A percentile compares a stretch with the other conserved stretches of the same genome.
phyloP scores from a whole-genome alignment of 2,797 vertebrate species.

The Psittacula derbiana region DNA sequence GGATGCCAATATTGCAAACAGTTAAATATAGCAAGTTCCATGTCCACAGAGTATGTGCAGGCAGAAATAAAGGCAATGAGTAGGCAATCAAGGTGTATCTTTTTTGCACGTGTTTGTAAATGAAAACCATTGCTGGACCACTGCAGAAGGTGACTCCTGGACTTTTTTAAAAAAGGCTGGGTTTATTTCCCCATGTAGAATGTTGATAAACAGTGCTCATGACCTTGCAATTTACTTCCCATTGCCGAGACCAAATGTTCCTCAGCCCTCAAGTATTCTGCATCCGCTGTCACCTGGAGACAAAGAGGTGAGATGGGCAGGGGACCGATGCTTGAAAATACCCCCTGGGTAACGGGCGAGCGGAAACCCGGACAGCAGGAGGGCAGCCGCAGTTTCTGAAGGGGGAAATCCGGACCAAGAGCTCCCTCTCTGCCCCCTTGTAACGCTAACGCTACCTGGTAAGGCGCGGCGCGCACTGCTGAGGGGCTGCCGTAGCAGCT shows the following conservation, averaged over 20 bases:
- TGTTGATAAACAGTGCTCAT: neutral
- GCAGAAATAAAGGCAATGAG: neutral
- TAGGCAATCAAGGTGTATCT: neutral
- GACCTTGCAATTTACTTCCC: neutral
- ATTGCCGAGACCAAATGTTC: neutral
- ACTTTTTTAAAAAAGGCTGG: neutral
- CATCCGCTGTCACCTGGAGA: neutral
- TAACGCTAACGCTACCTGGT: neutral
- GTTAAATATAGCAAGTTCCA: neutral
- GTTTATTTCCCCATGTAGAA: neutral
- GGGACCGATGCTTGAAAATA: neutral
- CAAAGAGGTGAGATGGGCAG: neutral
- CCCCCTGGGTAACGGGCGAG: neutral
- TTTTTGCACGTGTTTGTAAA: neutral
- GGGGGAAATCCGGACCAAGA: neutral
- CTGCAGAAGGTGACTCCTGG: neutral
- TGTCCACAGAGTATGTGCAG: neutral
- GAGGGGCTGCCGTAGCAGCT: neutral
- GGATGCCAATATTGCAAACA: fast-evolving
- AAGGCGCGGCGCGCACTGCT: neutral
- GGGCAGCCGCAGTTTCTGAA: neutral
- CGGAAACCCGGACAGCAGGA: neutral
- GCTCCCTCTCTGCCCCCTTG: neutral
- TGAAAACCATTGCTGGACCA: neutral
- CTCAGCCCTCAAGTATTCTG: neutral